Percentiles rank a stretch among this genome's conserved stretches.
Evolutionary conservation across 2,797 vertebrate genomes (phyloP).

Genomic region (Hafferia zeledoni): DNA sequence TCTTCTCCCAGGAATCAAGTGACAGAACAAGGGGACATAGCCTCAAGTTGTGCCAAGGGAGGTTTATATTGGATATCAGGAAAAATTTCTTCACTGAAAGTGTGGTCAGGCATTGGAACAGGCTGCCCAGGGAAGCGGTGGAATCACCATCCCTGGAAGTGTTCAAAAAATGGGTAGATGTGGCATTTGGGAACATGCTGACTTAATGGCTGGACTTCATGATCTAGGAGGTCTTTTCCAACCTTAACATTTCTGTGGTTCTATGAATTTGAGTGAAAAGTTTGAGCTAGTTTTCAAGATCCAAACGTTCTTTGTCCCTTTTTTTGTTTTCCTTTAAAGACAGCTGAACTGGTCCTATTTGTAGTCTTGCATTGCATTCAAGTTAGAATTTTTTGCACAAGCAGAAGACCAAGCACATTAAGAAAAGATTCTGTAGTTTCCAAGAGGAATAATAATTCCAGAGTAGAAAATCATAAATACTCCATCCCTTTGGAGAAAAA

Average conservation of each 20-base stretch:
- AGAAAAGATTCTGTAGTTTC: not conserved
- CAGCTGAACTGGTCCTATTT: fast-evolving
- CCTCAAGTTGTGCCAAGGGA: not conserved
- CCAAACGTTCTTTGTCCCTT: not conserved
- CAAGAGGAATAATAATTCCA: not conserved
- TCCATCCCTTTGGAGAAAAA: not conserved
- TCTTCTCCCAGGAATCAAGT: not conserved
- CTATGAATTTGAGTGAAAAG: not conserved
- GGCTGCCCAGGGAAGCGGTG: not conserved
- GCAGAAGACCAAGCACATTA: not conserved
- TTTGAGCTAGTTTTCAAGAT: not conserved
- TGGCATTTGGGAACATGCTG: no score
- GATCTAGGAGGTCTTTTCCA: not conserved
- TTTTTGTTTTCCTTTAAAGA: not conserved
- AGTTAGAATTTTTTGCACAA: not conserved
- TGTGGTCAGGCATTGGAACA: not conserved
- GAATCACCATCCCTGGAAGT: not conserved
- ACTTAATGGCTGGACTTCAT: not conserved
- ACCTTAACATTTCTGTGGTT: not conserved
- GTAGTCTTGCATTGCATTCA: fast-evolving
- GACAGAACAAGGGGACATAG: not conserved
- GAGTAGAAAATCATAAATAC: not conserved
- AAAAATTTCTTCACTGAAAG: not conserved
- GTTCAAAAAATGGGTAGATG: not conserved
- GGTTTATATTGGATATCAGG: not conserved